Evolutionary conservation across 2,797 vertebrate species (phyloP).

Genomic region (Sebastes kiyomatsui): DNA sequence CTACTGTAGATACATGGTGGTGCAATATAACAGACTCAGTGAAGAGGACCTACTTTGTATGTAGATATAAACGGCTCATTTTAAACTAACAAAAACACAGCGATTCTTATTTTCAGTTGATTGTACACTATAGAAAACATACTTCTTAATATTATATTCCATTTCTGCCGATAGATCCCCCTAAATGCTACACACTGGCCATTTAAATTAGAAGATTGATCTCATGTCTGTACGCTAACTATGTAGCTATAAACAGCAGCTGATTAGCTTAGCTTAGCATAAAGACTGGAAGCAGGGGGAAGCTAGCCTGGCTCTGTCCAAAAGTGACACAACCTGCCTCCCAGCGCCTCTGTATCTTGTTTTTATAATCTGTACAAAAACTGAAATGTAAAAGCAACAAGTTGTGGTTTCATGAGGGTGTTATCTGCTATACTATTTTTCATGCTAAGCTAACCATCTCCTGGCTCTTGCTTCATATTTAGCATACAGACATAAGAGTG

Average conservation of each 20-base stretch:
- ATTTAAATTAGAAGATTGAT: neutral
- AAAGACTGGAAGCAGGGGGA: neutral
- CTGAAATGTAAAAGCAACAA: neutral
- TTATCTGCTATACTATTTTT: neutral
- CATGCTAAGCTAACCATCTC: neutral
- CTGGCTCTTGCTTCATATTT: neutral
- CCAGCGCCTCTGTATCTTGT: neutral
- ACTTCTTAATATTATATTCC: too few relatives aligned
- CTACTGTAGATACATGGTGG: too few relatives aligned
- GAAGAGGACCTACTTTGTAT: too few relatives aligned
- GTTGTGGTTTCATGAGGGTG: neutral
- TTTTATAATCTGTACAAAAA: neutral
- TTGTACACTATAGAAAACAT: too few relatives aligned
- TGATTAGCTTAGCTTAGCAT: neutral
- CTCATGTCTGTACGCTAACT: neutral
- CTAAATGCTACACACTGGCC: too few relatives aligned
- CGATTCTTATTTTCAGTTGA: too few relatives aligned
- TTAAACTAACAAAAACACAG: too few relatives aligned
- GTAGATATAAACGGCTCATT: too few relatives aligned
- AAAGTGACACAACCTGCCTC: neutral
- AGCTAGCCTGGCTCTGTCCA: neutral
- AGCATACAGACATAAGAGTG: neutral
- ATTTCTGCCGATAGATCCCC: too few relatives aligned
- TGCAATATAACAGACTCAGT: too few relatives aligned
- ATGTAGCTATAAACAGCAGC: neutral